Evolutionary conservation across 2,113 vertebrate species (phyloP).

Genomic region (Microcebus lehilahytsara): DNA sequence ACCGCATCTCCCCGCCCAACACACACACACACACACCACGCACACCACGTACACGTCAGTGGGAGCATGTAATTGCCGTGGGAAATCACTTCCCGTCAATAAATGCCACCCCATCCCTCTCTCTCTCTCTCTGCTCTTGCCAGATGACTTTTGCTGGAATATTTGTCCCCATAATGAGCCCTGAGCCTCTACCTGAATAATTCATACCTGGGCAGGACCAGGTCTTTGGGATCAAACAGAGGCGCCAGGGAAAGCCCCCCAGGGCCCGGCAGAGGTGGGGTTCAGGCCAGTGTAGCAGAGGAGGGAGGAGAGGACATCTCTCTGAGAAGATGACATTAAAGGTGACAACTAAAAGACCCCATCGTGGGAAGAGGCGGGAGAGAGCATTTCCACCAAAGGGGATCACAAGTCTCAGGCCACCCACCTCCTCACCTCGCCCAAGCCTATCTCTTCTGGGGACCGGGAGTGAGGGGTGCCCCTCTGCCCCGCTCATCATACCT

Average conservation of each 20-base stretch:
- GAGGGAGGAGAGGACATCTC: background rate
- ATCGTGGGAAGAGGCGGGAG: background rate
- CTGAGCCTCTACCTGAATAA: slow-evolving; percentile 77
- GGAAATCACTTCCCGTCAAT: slow-evolving; percentile 63
- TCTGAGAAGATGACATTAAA: background rate
- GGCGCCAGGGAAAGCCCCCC: background rate
- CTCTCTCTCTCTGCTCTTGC: slow-evolving; percentile 67
- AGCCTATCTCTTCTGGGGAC: background rate
- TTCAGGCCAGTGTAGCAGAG: background rate
- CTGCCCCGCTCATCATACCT: background rate
- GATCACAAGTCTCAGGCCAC: background rate
- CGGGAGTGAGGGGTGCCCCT: background rate
- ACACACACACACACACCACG: background rate
- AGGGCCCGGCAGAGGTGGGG: background rate
- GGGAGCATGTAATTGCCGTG: background rate
- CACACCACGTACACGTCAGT: background rate
- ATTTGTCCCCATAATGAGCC: slow-evolving; percentile 79
- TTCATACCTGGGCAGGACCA: slow-evolving; percentile 65
- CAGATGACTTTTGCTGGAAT: slow-evolving; percentile 73
- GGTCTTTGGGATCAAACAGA: background rate
- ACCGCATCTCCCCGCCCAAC: slow-evolving; percentile 45
- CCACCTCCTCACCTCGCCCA: background rate
- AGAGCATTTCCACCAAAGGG: background rate
- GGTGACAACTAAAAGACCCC: background rate
- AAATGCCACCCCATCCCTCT: slow-evolving; percentile 70